A percentile compares a stretch with the other conserved stretches of the same genome.
phyloP scores from a whole-genome alignment of 1,140 invertebrate genomes.

The Neotoxoptera formosana region DNA sequence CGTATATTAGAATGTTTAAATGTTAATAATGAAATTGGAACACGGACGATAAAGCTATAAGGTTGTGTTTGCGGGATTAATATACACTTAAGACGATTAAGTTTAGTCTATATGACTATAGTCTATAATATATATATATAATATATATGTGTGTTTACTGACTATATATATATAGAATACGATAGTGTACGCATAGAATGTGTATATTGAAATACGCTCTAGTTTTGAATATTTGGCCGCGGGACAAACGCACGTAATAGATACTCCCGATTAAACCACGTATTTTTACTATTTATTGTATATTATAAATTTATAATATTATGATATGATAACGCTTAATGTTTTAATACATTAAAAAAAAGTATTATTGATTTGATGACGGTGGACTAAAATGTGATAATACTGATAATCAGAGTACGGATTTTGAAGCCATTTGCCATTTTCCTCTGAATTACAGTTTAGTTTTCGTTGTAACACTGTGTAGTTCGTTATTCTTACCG shows the following conservation, averaged over 20 bases:
- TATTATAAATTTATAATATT: background rate
- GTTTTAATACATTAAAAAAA: background rate
- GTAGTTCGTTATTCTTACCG: too few species aligned
- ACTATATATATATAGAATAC: background rate
- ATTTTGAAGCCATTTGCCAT: too few species aligned
- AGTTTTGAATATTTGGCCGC: background rate
- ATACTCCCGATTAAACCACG: background rate
- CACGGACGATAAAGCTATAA: background rate
- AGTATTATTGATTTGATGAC: background rate
- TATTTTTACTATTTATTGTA: background rate
- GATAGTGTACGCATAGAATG: background rate
- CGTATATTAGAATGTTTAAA: background rate
- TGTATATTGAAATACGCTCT: background rate
- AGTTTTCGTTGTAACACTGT: too few species aligned
- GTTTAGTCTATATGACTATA: background rate
- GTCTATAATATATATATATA: too few species aligned
- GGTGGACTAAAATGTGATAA: background rate
- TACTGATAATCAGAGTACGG: too few species aligned
- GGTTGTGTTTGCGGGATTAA: background rate
- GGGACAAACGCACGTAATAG: background rate
- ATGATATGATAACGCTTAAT: background rate
- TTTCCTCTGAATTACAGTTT: too few species aligned
- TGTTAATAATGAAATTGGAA: background rate
- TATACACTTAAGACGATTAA: slow-evolving; percentile 8
- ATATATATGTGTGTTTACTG: too few species aligned